A percentile compares a stretch with the other conserved stretches of the same genome.
These are phyloP conservation scores for Trissonchulus sp. DNA, from an alignment of 2,888 invertebrate species.

Conservation along the genomic window DNA sequence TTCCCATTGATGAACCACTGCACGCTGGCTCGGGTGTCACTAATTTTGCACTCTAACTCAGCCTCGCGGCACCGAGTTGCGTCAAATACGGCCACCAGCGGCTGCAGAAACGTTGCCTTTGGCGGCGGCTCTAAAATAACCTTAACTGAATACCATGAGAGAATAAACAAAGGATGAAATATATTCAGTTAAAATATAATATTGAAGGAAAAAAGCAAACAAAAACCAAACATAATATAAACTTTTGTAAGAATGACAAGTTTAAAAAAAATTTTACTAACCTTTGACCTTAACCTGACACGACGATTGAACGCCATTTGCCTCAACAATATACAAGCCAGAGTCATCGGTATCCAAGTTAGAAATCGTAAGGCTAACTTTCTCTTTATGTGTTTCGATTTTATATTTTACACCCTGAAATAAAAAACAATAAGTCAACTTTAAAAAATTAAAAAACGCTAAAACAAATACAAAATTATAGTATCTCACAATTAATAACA, in stretches of 20 bases:
- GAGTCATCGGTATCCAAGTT: conserved; percentile 91
- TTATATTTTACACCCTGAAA: conserved; percentile 91
- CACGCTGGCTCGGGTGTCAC: conserved; percentile 85
- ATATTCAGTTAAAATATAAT: no score
- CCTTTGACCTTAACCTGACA: conserved; percentile 89
- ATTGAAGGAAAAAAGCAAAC: no score
- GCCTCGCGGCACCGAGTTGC: conserved; percentile 85
- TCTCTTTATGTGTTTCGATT: conserved; percentile 82
- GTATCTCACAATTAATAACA: no score
- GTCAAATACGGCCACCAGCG: conserved; percentile 75
- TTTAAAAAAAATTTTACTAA: conserved; percentile 52
- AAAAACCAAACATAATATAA: no score
- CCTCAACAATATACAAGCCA: conserved; percentile 91
- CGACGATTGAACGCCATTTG: conserved; percentile 76
- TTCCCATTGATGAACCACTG: conserved; percentile 79
- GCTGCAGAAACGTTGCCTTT: conserved; percentile 82
- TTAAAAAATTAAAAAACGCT: no score
- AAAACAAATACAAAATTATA: no score
- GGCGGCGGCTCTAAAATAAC: conserved; percentile 77
- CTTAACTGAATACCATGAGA: no score
- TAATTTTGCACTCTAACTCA: conserved; percentile 83
- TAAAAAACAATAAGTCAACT: no score
- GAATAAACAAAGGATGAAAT: no score
- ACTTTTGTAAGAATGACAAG: no score
- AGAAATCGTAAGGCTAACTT: conserved; percentile 79